phyloP scores from a whole-genome alignment of 2,113 vertebrate species.

The Tetrax tetrax region DNA sequence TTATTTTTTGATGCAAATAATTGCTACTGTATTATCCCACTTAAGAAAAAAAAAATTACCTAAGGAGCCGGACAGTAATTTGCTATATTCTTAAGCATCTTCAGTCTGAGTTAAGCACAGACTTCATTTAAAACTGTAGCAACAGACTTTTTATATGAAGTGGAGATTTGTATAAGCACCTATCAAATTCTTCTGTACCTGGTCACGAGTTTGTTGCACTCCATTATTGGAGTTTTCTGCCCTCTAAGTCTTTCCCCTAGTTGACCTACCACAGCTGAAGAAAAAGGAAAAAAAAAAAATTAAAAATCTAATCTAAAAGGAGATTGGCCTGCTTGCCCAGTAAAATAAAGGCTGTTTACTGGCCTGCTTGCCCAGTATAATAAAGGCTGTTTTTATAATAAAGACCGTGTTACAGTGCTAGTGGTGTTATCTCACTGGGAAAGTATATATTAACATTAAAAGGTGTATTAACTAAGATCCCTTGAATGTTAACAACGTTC shows the following conservation, averaged over 20 bases:
- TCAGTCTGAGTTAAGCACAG: not conserved
- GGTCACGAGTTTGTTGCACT: constrained; percentile 34
- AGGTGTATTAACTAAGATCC: not conserved
- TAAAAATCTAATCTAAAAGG: constrained; percentile 54
- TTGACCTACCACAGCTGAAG: not conserved
- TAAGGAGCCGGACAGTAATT: not conserved
- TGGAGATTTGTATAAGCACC: constrained; percentile 9
- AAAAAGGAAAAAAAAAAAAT: not conserved
- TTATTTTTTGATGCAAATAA: not conserved
- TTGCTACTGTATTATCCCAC: not conserved
- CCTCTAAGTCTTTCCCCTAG: not conserved
- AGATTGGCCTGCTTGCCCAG: constrained; percentile 37
- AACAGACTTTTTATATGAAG: not conserved
- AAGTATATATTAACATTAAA: not conserved
- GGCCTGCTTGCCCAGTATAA: constrained; percentile 28
- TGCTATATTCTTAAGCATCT: not conserved
- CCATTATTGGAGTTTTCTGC: not conserved
- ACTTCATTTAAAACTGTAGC: not conserved
- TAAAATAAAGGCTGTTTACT: constrained; percentile 42
- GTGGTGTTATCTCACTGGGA: not conserved
- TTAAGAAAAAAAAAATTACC: not conserved
- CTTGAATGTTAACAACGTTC: not conserved
- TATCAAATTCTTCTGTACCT: constrained; percentile 21
- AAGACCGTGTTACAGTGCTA: constrained; percentile 6
- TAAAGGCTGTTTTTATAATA: constrained; percentile 25